A percentile compares a stretch with the other conserved stretches of the same genome.
These are phyloP conservation scores for Scaptomyza hsui DNA, from an alignment of 1,140 invertebrate genomes.

Conservation along the genomic window DNA sequence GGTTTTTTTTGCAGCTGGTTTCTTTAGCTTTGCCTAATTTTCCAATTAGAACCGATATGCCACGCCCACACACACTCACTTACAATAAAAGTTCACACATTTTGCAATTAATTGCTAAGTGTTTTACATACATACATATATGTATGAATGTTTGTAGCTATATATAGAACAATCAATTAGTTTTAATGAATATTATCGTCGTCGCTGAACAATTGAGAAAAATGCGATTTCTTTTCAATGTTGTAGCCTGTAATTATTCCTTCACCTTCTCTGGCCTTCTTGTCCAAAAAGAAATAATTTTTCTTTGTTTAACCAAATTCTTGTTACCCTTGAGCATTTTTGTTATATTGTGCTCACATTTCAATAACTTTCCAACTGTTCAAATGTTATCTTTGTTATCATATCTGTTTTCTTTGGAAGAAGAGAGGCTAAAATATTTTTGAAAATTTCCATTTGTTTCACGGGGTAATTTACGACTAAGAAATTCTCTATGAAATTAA, in stretches of 20 bases:
- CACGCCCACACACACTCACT: slow-evolving; percentile 16
- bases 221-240: slow-evolving; percentile 18
- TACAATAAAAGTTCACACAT: not conserved
- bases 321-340: not conserved
- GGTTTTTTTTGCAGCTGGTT: slow-evolving; percentile 27
- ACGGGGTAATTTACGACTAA: not conserved
- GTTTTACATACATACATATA: slow-evolving; percentile 19
- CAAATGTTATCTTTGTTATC: slow-evolving; percentile 30
- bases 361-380: slow-evolving; percentile 14
- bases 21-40: slow-evolving; percentile 19
- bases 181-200: slow-evolving; percentile 64
- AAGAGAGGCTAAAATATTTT: slow-evolving; percentile 14
- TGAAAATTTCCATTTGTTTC: not conserved
- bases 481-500: slow-evolving; percentile 2
- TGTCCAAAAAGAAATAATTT: too few relatives aligned
- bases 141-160: slow-evolving; percentile 1
- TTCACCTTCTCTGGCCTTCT: too few relatives aligned
- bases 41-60: not conserved
- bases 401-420: not conserved
- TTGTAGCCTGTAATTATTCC: too few relatives aligned
- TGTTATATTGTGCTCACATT: not conserved
- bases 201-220: slow-evolving; percentile 44
- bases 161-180: slow-evolving; percentile 61
- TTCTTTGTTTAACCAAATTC: not conserved
- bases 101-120: slow-evolving; percentile 17